Evolutionary conservation across 2,888 invertebrate genomes (phyloP), one percentile per base, ranked within the genome.

Genomic region (Zygogramma bicolorata): DNA sequence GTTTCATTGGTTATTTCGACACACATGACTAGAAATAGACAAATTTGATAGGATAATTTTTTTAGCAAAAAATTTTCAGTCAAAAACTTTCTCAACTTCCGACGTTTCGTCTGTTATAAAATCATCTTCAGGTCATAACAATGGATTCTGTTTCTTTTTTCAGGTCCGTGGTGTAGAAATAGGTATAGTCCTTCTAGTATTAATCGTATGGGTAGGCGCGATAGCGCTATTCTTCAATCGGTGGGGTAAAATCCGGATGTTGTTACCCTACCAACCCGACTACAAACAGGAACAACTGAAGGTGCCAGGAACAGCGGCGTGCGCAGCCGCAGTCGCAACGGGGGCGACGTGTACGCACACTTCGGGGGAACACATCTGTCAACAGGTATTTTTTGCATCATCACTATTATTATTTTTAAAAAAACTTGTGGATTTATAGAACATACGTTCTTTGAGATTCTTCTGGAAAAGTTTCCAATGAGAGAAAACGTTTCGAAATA

Each of bases 161-260:
- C 88, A 95, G 93, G 95, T 97, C 84, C 92, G 96, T 79, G 95
- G 95, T 66, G 95, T 96, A 79, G 97, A 97, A 89, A 94, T 97
- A 82, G 95, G 95, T 77, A 95, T 97, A 84, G 95, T 95, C 70
- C 91, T 94, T 31, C 88, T 95, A 84, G 95, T 95, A 69, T 89
- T 95, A 75, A 89, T 94, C 83, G 93, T 95, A 42, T 95, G 95
- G 95, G 92, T 94, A 20, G 94, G 93, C n/a, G 95, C 95, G 25
- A 95, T 95, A 82, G 93, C 94, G 0, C 88, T 95, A 68, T 95
- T 95, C 89, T 95, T 95, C 89, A 95, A 95, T 86, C 91, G 95
- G 71, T 95, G 95, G 95, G 95, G 95, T 69, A 95, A 95, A 88
- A 95, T 95, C 75, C 91, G 96, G 58, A 96, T 96, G 96, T 89